phyloP scores from a whole-genome alignment of 2,797 vertebrate genomes.

The Lacerta viridis region DNA sequence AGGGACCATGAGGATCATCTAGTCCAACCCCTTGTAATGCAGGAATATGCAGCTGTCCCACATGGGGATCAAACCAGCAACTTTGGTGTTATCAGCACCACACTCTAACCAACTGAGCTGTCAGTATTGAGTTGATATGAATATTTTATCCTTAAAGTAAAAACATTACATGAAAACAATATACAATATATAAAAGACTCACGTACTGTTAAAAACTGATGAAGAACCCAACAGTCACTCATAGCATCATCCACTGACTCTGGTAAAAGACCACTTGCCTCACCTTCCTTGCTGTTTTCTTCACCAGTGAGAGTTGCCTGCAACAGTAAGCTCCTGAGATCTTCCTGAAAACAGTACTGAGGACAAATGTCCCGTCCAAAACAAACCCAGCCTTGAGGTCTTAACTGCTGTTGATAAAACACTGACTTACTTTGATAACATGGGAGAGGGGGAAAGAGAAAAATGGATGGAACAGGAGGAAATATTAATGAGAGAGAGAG shows the following conservation, averaged over 20 bases:
- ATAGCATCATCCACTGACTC: not conserved
- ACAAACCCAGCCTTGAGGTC: not conserved
- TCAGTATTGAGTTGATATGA: not conserved
- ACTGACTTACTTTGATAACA: not conserved
- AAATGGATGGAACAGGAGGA: conserved; percentile 15
- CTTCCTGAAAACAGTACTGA: not conserved
- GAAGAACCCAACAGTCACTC: not conserved
- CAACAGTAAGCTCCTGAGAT: not conserved
- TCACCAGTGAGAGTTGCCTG: not conserved
- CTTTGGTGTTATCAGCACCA: no score
- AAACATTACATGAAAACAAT: no score
- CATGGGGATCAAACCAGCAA: no score
- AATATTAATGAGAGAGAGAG: not conserved
- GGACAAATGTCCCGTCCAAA: not conserved
- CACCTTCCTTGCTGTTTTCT: not conserved
- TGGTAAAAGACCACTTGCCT: not conserved
- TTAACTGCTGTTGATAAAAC: conserved; percentile 25
- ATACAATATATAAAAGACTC: not conserved
- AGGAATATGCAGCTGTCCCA: no score
- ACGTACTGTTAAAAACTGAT: not conserved
- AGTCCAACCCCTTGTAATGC: no score
- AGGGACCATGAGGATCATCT: no score
- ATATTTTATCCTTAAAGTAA: not conserved
- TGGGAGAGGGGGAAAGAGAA: not conserved
- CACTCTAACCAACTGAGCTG: no score